phyloP scores from a whole-genome alignment of 2,888 invertebrate species.

The Cenopis cana region DNA sequence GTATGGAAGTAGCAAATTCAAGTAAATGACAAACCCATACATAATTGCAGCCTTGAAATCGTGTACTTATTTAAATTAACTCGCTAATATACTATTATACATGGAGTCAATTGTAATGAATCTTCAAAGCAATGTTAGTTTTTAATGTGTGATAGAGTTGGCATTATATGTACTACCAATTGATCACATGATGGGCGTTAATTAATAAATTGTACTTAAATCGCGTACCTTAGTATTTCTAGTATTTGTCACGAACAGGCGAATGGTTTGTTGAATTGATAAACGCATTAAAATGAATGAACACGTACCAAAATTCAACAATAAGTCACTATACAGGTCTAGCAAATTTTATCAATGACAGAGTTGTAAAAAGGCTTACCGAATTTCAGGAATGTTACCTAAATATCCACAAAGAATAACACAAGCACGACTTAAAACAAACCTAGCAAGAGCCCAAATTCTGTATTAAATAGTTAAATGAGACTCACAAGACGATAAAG shows the following conservation, averaged over 20 bases:
- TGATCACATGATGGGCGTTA: slow-evolving; percentile 50
- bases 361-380: slow-evolving; percentile 67
- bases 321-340: slow-evolving; percentile 46
- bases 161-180: slow-evolving; percentile 11
- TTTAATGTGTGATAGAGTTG: slow-evolving; percentile 8
- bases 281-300: slow-evolving; percentile 10
- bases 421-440: slow-evolving; percentile 64
- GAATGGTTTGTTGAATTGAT: not conserved
- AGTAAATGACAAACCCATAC: not conserved
- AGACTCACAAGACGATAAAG: slow-evolving; percentile 82
- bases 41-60: not conserved
- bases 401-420: slow-evolving; percentile 58
- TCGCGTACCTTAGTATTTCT: not conserved
- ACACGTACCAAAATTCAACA: slow-evolving; percentile 29
- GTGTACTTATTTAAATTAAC: not conserved
- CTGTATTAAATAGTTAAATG: slow-evolving; percentile 60
- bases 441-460: slow-evolving; percentile 53
- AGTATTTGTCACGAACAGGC: not conserved
- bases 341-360: slow-evolving; percentile 58
- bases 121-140: not conserved
- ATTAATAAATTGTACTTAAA: slow-evolving; percentile 1
- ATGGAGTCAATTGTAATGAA: slow-evolving; percentile 1
- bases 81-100: not conserved
- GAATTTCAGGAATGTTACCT: slow-evolving; percentile 51
- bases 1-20: not conserved